Evolutionary conservation across 2,797 vertebrate species (phyloP).

Genomic region (Acestrorhynchus altus): DNA sequence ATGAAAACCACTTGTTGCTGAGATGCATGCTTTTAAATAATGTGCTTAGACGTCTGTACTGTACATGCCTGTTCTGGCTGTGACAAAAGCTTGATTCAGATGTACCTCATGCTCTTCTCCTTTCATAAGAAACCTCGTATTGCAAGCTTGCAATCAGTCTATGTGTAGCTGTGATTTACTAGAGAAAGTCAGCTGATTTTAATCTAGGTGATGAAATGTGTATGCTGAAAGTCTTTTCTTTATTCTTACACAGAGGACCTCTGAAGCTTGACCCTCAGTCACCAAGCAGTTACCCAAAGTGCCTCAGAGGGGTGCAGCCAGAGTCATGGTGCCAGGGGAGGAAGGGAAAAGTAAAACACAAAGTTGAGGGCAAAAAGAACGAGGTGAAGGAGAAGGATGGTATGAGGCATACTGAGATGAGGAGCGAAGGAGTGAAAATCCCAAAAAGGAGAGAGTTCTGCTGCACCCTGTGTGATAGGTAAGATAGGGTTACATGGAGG

Average conservation of each 20-base stretch:
- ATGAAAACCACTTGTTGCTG: no score
- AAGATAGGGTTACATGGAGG: constrained; percentile 15
- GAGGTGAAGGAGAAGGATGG: constrained; percentile 32
- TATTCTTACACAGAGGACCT: constrained; percentile 27
- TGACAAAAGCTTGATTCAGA: not conserved
- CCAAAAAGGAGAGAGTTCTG: constrained; percentile 59
- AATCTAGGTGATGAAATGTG: not conserved
- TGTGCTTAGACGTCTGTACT: not conserved
- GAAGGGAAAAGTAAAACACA: constrained; percentile 46
- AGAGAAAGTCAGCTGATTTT: not conserved
- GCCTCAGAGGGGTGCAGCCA: constrained; percentile 50
- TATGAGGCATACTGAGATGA: constrained; percentile 24
- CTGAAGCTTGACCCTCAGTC: constrained; percentile 12
- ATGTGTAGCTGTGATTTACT: not conserved
- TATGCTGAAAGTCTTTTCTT: not conserved
- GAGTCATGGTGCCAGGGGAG: constrained; percentile 51
- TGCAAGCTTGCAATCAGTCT: not conserved
- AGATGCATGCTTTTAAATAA: no score
- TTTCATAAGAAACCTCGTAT: not conserved
- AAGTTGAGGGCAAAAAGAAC: constrained; percentile 37
- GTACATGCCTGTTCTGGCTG: not conserved
- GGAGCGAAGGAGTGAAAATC: constrained; percentile 30
- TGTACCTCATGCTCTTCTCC: not conserved
- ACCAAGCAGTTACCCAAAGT: constrained; percentile 38
- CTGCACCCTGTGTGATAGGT: constrained; percentile 74